phyloP scores from a whole-genome alignment of 2,888 invertebrate species.

The Creontiades dilutus region DNA sequence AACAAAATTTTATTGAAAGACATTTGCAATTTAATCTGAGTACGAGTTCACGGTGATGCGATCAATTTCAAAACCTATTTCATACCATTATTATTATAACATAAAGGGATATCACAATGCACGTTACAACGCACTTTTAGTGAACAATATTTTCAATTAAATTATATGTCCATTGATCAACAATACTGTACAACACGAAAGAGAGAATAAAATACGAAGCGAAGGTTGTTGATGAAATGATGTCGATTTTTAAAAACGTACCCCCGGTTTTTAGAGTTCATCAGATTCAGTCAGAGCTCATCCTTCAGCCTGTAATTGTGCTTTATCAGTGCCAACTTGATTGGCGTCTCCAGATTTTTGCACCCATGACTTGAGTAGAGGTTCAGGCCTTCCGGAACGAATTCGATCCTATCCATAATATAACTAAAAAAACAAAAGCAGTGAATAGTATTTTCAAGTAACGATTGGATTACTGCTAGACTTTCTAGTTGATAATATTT shows the following conservation, averaged over 20 bases:
- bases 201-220: neutral
- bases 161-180: too few relatives aligned
- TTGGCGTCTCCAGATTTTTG: slow-evolving; percentile 64
- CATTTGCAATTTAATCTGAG: too few relatives aligned
- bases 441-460: neutral
- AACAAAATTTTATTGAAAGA: too few relatives aligned
- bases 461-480: too few relatives aligned
- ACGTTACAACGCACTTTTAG: too few relatives aligned
- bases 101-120: too few relatives aligned
- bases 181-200: neutral
- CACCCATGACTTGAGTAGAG: slow-evolving; percentile 66
- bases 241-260: neutral
- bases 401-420: slow-evolving; percentile 64
- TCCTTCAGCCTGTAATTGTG: slow-evolving; percentile 21
- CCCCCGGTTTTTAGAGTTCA: neutral
- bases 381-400: slow-evolving; percentile 65
- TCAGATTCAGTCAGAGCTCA: slow-evolving; percentile 13
- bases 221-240: neutral
- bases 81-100: too few relatives aligned
- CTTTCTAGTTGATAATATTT: too few relatives aligned
- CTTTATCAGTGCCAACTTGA: slow-evolving; percentile 58
- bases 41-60: too few relatives aligned
- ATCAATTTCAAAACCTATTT: too few relatives aligned
- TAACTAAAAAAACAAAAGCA: slow-evolving; percentile 65
- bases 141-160: too few relatives aligned